Evolutionary conservation across 1,140 invertebrate genomes (phyloP).

Genomic region (Solen grandis): DNA sequence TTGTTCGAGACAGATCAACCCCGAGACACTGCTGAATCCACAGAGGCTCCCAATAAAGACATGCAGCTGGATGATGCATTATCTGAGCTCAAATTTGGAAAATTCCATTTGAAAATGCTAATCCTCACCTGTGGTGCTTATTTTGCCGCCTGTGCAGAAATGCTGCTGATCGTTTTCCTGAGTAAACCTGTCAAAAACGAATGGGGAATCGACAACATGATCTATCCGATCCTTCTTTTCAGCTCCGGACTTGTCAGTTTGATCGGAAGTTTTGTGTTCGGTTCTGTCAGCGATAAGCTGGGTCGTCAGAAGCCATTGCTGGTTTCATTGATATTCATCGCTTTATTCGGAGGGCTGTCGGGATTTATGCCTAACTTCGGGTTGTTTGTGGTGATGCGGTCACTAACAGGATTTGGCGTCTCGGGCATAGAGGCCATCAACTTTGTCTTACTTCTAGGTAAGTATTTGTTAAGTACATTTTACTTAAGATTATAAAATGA

Average conservation of each 20-base stretch:
- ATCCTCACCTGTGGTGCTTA: conserved; percentile 72
- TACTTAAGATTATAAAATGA: too few relatives aligned
- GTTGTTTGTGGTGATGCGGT: conserved; percentile 66
- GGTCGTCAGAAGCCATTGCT: conserved; percentile 71
- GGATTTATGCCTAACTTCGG: conserved; percentile 68
- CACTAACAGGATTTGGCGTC: conserved; percentile 69
- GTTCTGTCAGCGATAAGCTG: conserved; percentile 71
- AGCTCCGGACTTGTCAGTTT: conserved; percentile 67
- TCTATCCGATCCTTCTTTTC: conserved; percentile 72
- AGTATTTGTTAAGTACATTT: conserved; percentile 18
- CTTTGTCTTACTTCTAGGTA: conserved; percentile 75
- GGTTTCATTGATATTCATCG: conserved; percentile 58
- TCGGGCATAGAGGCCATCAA: conserved; percentile 70
- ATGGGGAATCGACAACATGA: conserved; percentile 68
- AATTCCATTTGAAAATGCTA: conserved; percentile 72
- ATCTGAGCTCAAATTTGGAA: conserved; percentile 69
- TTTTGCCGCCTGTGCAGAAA: conserved; percentile 74
- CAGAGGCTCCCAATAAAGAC: too few relatives aligned
- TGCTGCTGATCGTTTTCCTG: conserved; percentile 76
- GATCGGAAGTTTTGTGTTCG: conserved; percentile 69
- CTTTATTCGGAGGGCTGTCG: conserved; percentile 68
- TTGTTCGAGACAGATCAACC: too few relatives aligned
- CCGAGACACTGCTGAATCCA: too few relatives aligned
- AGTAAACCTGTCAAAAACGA: conserved; percentile 69
- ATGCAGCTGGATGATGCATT: conserved; percentile 70